Evolutionary conservation across 2,888 invertebrate genomes (phyloP).

Genomic region (Acanthococcus lagerstroemiae): DNA sequence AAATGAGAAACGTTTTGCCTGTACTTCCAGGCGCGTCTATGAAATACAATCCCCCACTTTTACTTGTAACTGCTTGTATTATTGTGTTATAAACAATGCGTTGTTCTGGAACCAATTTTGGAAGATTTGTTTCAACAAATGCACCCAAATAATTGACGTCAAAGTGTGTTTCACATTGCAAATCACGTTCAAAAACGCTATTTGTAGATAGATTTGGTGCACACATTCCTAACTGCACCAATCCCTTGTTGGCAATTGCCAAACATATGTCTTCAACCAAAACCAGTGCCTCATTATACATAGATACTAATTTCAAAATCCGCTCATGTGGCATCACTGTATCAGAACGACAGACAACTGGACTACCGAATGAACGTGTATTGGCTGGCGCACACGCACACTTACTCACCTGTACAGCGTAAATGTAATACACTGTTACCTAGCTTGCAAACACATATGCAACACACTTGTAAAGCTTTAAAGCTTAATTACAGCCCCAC

Average conservation of each 20-base stretch:
- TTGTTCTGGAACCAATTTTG: constrained; percentile 22
- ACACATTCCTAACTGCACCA: constrained; percentile 35
- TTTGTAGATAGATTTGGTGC: constrained; percentile 27
- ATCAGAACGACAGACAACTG: too few species aligned
- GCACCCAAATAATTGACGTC: constrained; percentile 33
- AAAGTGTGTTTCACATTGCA: constrained; percentile 35
- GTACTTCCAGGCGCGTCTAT: neutral
- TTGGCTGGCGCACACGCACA: too few species aligned
- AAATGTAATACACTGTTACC: too few species aligned
- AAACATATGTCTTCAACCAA: constrained; percentile 33
- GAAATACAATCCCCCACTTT: neutral
- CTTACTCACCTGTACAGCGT: too few species aligned
- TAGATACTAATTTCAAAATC: too few species aligned
- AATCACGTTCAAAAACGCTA: constrained; percentile 30
- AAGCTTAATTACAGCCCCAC: too few species aligned
- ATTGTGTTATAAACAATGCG: constrained; percentile 16
- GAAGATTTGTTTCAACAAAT: constrained; percentile 29
- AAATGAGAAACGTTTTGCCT: neutral
- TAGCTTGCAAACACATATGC: too few species aligned
- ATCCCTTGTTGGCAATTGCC: constrained; percentile 31
- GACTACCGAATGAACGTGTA: too few species aligned
- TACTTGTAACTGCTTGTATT: constrained; percentile 4
- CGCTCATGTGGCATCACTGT: too few species aligned
- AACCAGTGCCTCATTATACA: constrained; percentile 31
- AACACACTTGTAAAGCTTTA: too few species aligned